Conservation (phyloP, 2,888 invertebrate genomes). For the Steinernema hermaphroditum region DNA sequence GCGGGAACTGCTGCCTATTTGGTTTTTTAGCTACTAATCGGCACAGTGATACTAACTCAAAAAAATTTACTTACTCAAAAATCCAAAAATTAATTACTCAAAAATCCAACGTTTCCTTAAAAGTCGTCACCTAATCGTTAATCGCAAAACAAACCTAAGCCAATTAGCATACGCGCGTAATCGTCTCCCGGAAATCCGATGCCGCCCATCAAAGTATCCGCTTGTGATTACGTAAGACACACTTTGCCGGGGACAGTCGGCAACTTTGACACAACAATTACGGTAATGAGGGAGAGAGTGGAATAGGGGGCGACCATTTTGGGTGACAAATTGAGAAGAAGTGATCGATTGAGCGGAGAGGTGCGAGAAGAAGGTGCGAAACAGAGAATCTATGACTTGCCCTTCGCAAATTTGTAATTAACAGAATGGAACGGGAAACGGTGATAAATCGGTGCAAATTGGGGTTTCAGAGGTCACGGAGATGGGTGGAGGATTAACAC, state of each 20-base stretch:
- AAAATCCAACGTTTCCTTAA: no score
- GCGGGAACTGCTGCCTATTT: no score
- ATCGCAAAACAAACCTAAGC: not conserved
- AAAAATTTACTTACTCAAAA: no score
- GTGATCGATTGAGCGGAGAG: not conserved
- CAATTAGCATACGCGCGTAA: not conserved
- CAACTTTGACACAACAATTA: slow-evolving; percentile 4
- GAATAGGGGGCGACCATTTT: not conserved
- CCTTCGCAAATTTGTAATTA: not conserved
- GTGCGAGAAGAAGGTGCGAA: slow-evolving; percentile 8
- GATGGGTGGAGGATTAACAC: no score
- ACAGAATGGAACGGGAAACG: not conserved
- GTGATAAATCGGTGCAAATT: slow-evolving; percentile 8
- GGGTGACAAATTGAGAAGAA: not conserved
- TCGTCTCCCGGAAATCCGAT: slow-evolving; percentile 6
- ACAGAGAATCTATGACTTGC: not conserved
- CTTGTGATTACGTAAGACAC: not conserved
- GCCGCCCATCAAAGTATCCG: not conserved
- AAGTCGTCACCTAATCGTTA: no score
- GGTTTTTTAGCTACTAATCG: no score
- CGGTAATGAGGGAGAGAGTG: not conserved
- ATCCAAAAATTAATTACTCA: no score
- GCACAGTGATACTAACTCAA: no score
- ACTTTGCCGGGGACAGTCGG: not conserved
- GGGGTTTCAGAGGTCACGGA: not conserved